Evolutionary conservation across 2,888 invertebrate species (phyloP), one percentile per base, ranked within the genome.

Genomic region (Leptopilina myrica): DNA sequence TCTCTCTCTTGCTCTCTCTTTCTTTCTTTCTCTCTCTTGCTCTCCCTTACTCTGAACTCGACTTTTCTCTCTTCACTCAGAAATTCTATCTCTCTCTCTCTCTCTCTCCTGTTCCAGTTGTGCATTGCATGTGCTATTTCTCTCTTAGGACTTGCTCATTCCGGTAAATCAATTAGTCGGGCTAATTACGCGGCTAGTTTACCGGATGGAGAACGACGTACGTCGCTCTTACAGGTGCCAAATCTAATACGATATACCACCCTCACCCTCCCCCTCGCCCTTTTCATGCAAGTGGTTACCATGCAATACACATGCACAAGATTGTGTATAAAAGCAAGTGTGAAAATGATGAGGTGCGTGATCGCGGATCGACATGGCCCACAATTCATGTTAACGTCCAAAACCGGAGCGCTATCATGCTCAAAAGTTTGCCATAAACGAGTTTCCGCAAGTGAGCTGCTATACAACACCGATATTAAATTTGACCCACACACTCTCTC

Each of bases 391-490:
- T 73, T 73, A 53, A 73, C 53, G 73, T 73, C 73, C 73, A 56
- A 73, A 49, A 49, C 43, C 43, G 43, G 5, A 40, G 33, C 66
- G 82, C 80, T 80, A 73, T 53, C 80, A 79, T 83, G 80, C 82
- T 83, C 81, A 79, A 83, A 83, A 83, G 80, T 83, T 83, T 78
- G 78, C 78, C 79, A 82, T 83, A 83, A 83, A 82, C 79, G 83
- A 80, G 80, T 83, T 83, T 82, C 78, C 83, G 79, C 80, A 81
- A 83, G 81, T 83, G 80, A 83, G 79, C 80, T 81, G 7, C 20
- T 43, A 81, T 81, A 80, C 80, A 80, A 81, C 33, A 33, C 56
- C 73, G 56, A 73, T 73, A 73, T 73, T 73, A 73, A 73, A 59
- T 73, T 73, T 40, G 56, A 73, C 73, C 67, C 56, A 11, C 53